Percentiles rank a stretch among this genome's conserved stretches.
phyloP scores from a whole-genome alignment of 2,797 vertebrate genomes.

The Pogonophryne albipinna region DNA sequence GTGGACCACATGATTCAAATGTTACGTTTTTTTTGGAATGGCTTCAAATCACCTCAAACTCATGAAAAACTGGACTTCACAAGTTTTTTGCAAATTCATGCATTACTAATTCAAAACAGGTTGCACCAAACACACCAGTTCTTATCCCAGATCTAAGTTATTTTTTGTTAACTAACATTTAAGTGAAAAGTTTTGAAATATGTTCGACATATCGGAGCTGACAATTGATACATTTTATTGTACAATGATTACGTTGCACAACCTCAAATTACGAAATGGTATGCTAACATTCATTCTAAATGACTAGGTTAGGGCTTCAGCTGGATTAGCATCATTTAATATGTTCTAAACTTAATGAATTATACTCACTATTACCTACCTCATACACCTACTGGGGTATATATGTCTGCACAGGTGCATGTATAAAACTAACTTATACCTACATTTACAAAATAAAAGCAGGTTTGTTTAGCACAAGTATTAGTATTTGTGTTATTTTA shows the following conservation, averaged over 20 bases:
- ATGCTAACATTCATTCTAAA: background rate
- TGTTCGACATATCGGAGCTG: background rate
- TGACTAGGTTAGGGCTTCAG: background rate
- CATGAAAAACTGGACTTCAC: background rate
- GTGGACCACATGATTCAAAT: slow-evolving; percentile 24
- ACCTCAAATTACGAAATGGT: background rate
- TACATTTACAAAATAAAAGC: background rate
- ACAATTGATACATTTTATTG: background rate
- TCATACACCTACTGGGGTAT: background rate
- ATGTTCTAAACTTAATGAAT: background rate
- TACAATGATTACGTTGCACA: background rate
- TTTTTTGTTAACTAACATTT: too few species aligned
- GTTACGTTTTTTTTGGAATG: slow-evolving; percentile 10
- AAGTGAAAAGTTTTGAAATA: background rate
- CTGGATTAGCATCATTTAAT: background rate
- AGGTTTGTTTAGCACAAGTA: background rate
- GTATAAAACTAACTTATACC: background rate
- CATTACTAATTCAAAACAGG: background rate
- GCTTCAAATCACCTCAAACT: slow-evolving; percentile 8
- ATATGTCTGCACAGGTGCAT: background rate
- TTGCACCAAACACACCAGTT: background rate
- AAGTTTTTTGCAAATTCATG: background rate
- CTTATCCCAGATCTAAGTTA: too few species aligned
- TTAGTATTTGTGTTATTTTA: slow-evolving; percentile 4
- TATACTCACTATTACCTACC: background rate